These are phyloP conservation scores for Eutrigla gurnardus DNA, from an alignment of 2,797 vertebrate genomes.

Conservation along the genomic window DNA sequence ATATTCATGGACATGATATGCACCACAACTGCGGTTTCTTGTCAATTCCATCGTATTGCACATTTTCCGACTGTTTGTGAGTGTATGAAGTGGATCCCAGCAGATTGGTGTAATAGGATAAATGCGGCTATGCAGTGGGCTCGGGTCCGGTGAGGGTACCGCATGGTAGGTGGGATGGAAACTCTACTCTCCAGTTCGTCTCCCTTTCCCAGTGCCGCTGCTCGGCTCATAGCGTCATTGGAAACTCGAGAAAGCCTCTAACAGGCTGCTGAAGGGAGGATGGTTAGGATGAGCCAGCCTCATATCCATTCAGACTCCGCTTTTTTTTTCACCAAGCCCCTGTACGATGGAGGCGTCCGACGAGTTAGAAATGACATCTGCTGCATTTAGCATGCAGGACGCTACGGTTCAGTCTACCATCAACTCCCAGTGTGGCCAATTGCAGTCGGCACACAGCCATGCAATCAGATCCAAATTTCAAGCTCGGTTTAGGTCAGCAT, in stretches of 20 bases:
- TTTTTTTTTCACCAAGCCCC: constrained; percentile 44
- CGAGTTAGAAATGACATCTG: constrained; percentile 45
- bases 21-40: constrained; percentile 83
- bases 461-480: constrained; percentile 80
- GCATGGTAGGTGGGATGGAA: constrained; percentile 75
- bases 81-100: constrained; percentile 80
- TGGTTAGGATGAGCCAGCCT: constrained; percentile 44
- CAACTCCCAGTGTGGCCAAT: constrained; percentile 76
- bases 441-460: constrained; percentile 62
- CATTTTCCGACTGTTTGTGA: constrained; percentile 82
- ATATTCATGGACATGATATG: constrained; percentile 79
- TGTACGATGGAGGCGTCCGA: neutral
- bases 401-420: constrained; percentile 81
- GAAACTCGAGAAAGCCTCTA: constrained; percentile 72
- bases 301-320: constrained; percentile 27
- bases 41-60: constrained; percentile 74
- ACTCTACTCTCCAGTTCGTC: constrained; percentile 59
- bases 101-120: constrained; percentile 84
- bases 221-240: constrained; percentile 52
- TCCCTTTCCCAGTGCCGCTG: constrained; percentile 65
- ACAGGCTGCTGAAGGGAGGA: constrained; percentile 56
- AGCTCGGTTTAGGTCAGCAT: constrained; percentile 67
- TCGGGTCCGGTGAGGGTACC: constrained; percentile 58
- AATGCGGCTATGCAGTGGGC: constrained; percentile 73
- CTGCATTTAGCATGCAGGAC: constrained; percentile 47